These are phyloP conservation scores for Ctenochaetus hawaiiensis DNA, from an alignment of 2,797 vertebrate species.

Conservation along the genomic window DNA sequence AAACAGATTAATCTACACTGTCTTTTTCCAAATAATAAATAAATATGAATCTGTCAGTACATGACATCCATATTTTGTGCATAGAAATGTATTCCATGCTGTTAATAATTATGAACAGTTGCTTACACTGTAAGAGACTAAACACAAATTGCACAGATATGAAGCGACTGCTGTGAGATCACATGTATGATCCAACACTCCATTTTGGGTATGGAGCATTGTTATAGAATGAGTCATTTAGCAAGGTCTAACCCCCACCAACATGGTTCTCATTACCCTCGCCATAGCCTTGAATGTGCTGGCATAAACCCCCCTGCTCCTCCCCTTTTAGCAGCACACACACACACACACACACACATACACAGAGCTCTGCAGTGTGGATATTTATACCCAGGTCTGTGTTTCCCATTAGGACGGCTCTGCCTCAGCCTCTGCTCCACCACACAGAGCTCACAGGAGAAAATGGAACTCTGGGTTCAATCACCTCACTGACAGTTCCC, in stretches of 20 bases:
- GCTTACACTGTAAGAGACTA: neutral
- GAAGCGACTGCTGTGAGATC: conserved; percentile 37
- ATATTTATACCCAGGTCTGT: conserved; percentile 78
- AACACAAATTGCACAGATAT: conserved; percentile 16
- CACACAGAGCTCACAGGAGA: conserved; percentile 40
- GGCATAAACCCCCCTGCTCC: conserved; percentile 51
- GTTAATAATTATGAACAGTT: neutral
- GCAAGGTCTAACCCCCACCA: conserved; percentile 49
- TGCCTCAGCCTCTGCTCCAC: conserved; percentile 47
- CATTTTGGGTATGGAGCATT: conserved; percentile 58
- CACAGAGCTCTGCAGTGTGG: conserved; percentile 42
- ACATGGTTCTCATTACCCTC: conserved; percentile 75
- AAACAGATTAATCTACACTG: too few relatives aligned
- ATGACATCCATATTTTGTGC: neutral
- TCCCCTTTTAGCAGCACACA: conserved; percentile 50
- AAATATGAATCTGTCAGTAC: neutral
- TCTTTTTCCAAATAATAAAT: too few relatives aligned
- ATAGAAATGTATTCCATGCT: neutral
- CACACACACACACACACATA: conserved; percentile 27
- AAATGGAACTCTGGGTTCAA: conserved; percentile 47
- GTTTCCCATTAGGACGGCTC: conserved; percentile 74
- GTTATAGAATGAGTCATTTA: conserved; percentile 67
- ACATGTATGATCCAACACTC: conserved; percentile 41
- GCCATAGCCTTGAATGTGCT: conserved; percentile 58
- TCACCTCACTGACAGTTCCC: conserved; percentile 42